phyloP scores from a whole-genome alignment of 2,888 invertebrate species.

The Noctua janthina region DNA sequence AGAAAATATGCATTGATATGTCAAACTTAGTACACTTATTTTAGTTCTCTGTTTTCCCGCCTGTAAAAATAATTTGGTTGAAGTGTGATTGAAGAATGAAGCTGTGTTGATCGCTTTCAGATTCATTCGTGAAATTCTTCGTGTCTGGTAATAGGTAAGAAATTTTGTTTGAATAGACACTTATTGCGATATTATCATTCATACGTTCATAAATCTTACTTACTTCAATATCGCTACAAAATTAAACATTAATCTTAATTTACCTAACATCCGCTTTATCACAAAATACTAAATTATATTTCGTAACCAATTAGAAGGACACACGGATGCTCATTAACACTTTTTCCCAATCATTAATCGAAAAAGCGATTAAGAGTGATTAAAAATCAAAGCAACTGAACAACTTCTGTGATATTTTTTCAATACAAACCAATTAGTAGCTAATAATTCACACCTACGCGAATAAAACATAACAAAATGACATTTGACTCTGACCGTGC shows the following conservation, averaged over 20 bases:
- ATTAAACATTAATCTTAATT: conserved; percentile 12
- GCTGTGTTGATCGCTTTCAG: background rate
- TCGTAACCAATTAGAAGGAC: conserved; percentile 23
- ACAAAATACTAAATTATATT: conserved; percentile 16
- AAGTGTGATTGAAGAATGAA: too few relatives aligned
- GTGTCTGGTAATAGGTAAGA: background rate
- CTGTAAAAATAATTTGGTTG: too few relatives aligned
- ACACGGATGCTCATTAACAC: conserved; percentile 19
- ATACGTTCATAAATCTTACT: background rate
- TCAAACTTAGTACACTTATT: too few relatives aligned
- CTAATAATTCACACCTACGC: conserved; percentile 58
- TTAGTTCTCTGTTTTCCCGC: too few relatives aligned
- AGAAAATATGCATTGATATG: too few relatives aligned
- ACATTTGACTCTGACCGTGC: conserved; percentile 45
- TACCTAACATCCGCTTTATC: background rate
- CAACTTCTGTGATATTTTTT: background rate
- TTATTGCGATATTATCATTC: background rate
- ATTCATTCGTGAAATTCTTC: background rate
- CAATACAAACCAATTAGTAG: conserved; percentile 52
- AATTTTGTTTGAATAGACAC: too few relatives aligned
- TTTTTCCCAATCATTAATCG: conserved; percentile 33
- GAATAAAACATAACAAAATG: conserved; percentile 42
- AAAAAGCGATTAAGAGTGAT: conserved; percentile 11
- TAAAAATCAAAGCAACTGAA: conserved; percentile 24
- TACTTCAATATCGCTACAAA: background rate